Conservation (phyloP, 1,140 invertebrate genomes). For the Trachelipus rathkii region DNA sequence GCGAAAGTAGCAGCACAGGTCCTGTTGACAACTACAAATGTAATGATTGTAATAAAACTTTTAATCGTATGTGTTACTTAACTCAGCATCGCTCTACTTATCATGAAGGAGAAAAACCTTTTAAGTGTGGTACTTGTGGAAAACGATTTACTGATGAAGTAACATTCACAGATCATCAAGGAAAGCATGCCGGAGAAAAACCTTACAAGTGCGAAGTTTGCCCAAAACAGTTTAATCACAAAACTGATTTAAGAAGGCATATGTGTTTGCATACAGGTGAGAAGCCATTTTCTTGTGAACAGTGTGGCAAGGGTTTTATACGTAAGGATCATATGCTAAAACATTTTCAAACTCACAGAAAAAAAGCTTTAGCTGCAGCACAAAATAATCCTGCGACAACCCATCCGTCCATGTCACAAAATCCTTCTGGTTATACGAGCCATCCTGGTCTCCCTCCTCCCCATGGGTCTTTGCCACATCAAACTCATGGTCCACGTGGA, state of each 20-base stretch:
- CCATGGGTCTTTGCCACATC: background rate
- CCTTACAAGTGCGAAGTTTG: constrained; percentile 83
- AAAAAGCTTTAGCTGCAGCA: constrained; percentile 48
- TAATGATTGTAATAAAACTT: constrained; percentile 74
- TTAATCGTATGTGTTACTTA: constrained; percentile 79
- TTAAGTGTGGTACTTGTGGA: constrained; percentile 75
- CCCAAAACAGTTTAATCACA: constrained; percentile 84
- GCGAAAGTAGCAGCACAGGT: constrained; percentile 32
- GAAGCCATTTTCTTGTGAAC: constrained; percentile 74
- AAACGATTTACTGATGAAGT: constrained; percentile 70
- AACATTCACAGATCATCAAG: constrained; percentile 64
- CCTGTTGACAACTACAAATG: constrained; percentile 57
- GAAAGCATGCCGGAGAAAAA: constrained; percentile 75
- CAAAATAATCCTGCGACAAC: constrained; percentile 24
- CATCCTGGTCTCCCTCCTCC: constrained; percentile 3
- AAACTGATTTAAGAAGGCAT: constrained; percentile 83
- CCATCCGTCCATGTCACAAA: background rate
- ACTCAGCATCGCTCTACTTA: constrained; percentile 84
- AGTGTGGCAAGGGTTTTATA: constrained; percentile 83
- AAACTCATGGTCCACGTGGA: background rate
- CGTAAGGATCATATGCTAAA: constrained; percentile 93
- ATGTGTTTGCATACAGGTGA: constrained; percentile 71
- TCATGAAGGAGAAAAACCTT: constrained; percentile 78
- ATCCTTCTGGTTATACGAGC: background rate
- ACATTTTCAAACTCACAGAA: constrained; percentile 77